Evolutionary conservation across 2,888 invertebrate species (phyloP), one percentile per base, ranked within the genome.

Genomic region (Drosophila picticornis): DNA sequence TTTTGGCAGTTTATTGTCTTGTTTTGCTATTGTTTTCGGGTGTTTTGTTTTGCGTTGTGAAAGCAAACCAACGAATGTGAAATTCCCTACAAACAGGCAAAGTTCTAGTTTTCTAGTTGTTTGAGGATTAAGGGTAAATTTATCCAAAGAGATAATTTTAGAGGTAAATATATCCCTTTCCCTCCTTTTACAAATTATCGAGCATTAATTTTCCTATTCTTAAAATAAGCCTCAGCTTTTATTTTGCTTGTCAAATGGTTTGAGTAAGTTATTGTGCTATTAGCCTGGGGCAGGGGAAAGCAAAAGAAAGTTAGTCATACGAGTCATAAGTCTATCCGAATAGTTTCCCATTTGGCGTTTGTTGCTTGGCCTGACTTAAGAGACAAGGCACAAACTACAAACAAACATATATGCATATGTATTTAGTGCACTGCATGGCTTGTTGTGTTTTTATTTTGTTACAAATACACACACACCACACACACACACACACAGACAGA

Each of bases 1-100:
- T 86, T 79, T 81, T 86, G 76, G 72, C 86, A 83, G 89, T 86
- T 84, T 84, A 84, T 88, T 83, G 89, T 81, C 74, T 81, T 83
- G 76, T 88, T 86, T 79, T 77, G 75, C 69, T 72, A 82, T 84
- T 88, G 69, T 74, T 75, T 82, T 73, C 46, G 43, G 36, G 29
- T 61, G 66, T 55, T 73, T 72, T 66, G 52, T 60, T 57, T 34
- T 46, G 64, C 53, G 36, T 53, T 60, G 40, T 52, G 62, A 50
- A 57, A 43, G 27, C 52, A 58, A 53, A 5, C 11, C 13, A 25
- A 2, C 62, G 75, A 74, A 31, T 53, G 2, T 7, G 36, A 29
- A 40, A 48, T 61, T 27, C 64, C n/a, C 69, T 69, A 31, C 46
- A 53, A 38, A 11, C 25, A 43, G 56, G 5, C n/a, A 7, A 11